Percentiles rank a stretch among this genome's conserved stretches.
Evolutionary conservation across 2,888 invertebrate genomes (phyloP).

Genomic region (Lottia gigantea): DNA sequence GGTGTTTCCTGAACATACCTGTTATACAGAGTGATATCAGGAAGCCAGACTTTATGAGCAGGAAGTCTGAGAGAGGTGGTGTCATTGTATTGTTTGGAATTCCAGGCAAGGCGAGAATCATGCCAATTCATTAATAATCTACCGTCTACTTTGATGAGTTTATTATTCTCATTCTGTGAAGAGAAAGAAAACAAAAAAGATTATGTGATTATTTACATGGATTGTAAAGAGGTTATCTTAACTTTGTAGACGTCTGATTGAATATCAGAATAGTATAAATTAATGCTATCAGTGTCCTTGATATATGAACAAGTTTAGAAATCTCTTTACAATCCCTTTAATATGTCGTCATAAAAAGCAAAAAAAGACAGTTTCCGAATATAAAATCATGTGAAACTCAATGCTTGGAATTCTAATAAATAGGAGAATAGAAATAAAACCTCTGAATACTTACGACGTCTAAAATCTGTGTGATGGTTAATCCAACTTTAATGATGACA

Average conservation of each 20-base stretch:
- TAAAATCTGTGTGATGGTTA: background rate
- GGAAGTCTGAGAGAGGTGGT: conserved; percentile 4
- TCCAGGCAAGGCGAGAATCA: background rate
- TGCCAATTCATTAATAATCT: background rate
- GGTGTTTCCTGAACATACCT: background rate
- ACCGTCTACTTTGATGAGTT: background rate
- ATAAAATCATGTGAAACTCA: too few species aligned
- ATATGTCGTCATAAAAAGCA: too few species aligned
- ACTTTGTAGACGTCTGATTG: too few species aligned
- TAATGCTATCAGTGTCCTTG: too few species aligned
- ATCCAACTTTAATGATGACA: background rate
- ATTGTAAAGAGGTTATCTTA: too few species aligned
- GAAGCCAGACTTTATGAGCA: background rate
- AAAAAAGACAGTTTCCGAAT: too few species aligned
- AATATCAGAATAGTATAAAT: too few species aligned
- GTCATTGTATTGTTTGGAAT: background rate
- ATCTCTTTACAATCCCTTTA: too few species aligned
- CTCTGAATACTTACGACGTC: background rate
- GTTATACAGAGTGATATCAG: background rate
- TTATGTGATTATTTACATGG: too few species aligned
- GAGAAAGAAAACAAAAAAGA: too few species aligned
- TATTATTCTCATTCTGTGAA: background rate
- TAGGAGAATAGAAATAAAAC: background rate
- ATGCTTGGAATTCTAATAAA: too few species aligned
- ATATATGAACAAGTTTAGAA: too few species aligned